Evolutionary conservation across 2,797 vertebrate genomes (phyloP).

Genomic region (Iguana delicatissima): DNA sequence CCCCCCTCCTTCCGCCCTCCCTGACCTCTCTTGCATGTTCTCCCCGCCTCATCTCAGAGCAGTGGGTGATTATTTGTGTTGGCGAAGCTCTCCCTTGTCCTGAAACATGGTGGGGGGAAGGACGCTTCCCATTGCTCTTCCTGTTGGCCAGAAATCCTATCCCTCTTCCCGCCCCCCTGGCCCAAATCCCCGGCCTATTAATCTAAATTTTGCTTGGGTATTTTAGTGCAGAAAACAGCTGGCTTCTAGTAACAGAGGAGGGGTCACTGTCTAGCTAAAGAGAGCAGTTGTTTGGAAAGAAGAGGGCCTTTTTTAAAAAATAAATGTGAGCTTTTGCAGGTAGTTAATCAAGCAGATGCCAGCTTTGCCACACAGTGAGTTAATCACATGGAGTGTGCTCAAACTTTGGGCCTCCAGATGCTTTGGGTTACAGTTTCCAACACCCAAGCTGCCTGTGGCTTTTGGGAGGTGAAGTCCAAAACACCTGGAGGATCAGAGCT

Average conservation of each 20-base stretch:
- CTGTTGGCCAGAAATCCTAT: neutral
- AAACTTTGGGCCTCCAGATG: neutral
- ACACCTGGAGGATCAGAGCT: no score
- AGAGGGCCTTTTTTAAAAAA: neutral
- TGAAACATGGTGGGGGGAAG: neutral
- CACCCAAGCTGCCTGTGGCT: neutral
- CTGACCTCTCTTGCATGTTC: no score
- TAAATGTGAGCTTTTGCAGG: neutral
- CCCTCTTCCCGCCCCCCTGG: neutral
- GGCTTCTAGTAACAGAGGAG: neutral
- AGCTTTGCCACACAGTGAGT: neutral
- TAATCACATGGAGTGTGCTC: neutral
- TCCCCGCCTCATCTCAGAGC: no score
- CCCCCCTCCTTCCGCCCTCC: neutral
- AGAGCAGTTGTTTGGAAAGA: neutral
- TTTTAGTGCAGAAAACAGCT: conserved; percentile 9
- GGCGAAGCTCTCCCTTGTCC: neutral
- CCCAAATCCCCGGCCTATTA: neutral
- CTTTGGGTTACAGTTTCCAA: neutral
- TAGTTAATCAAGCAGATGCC: neutral
- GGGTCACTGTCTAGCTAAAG: no score
- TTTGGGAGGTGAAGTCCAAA: no score
- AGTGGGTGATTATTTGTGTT: neutral
- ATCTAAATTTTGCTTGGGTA: conserved; percentile 24
- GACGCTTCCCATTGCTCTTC: neutral